Evolutionary conservation across 2,113 vertebrate genomes (phyloP), one percentile per base, ranked within the genome.

Genomic region (Mohoua ochrocephala): DNA sequence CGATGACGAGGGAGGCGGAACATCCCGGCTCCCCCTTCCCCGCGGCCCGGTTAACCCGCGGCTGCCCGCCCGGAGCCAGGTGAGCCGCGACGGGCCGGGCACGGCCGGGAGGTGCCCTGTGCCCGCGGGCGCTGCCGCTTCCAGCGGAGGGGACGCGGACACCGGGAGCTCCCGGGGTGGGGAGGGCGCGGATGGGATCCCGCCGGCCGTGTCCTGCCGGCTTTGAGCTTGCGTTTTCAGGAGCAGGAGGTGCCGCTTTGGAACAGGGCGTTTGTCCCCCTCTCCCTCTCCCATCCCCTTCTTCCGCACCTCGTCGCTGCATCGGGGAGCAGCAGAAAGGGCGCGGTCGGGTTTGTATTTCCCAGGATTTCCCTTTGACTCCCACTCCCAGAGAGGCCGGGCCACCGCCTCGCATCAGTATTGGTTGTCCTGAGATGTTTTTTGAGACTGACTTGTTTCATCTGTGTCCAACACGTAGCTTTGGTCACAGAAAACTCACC

Each of bases 21-120:
- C 19, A 7, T 8, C 30, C 5, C 11, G 26, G 9, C 15, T 19
- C 0, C 6, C 21, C 21, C 14, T 23, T 4, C 10, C 26, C 31
- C 9, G 10, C 12, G 7, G 67, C 67, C 67, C 57, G 15, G 2
- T 47, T 22, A 63, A 85, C 59, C 59, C 22, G 37, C 63, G 53
- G 17, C 27, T 53, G 73, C 20, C 75, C 75, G 85, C 42, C 49
- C 42, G 49, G 13, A 31, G 35, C 7, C 59, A 49, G 76, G 86
- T 64, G 67, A 88, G 86, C 11, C 20, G 60, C 26, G 49, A 2
- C 22, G 52, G 24, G 57, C 2, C 6, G 31, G 5, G 60, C 33
- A 23, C 6, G 8, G 27, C 18, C 6, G 2, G n/a, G 35, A 59
- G 59, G 11, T 20, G 41, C 7, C 15, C 14, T 11, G 30, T 56